These are phyloP conservation scores for Vanessa tameamea DNA, from an alignment of 1,140 invertebrate genomes.

Conservation along the genomic window DNA sequence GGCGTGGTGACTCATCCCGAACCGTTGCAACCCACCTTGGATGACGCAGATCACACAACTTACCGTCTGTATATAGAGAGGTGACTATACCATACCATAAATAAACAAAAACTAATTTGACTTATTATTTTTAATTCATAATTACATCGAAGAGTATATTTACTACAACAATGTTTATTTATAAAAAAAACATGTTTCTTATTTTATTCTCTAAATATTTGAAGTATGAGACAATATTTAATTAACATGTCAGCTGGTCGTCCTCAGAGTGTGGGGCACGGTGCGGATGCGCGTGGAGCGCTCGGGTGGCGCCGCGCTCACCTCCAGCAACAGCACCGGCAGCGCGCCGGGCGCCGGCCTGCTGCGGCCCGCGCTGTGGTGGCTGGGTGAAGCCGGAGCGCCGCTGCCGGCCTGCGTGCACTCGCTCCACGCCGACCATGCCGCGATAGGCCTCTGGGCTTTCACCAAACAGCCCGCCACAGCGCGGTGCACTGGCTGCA, in stretches of 20 bases:
- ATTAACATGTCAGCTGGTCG: conserved; percentile 14
- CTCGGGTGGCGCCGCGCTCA: conserved; percentile 38
- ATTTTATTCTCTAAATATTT: not conserved
- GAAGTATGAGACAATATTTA: conserved; percentile 11
- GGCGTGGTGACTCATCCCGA: conserved; percentile 85
- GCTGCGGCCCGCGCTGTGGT: conserved; percentile 47
- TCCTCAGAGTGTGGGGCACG: conserved; percentile 60
- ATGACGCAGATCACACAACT: conserved; percentile 79
- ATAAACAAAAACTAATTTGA: not conserved
- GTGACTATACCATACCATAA: conserved; percentile 42
- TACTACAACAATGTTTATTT: too few relatives aligned
- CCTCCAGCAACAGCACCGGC: conserved; percentile 52
- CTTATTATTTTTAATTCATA: too few relatives aligned
- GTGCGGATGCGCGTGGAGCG: conserved; percentile 63
- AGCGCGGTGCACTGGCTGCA: conserved; percentile 87
- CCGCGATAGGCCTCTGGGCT: conserved; percentile 93
- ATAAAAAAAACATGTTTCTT: not conserved
- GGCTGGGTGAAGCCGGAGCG: conserved; percentile 71
- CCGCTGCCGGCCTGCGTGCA: conserved; percentile 89
- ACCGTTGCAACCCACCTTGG: conserved; percentile 88
- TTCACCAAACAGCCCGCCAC: conserved; percentile 83
- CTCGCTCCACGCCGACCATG: conserved; percentile 88
- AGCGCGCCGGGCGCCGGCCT: conserved; percentile 37
- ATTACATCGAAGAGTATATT: too few relatives aligned
- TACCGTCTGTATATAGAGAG: conserved; percentile 74